A percentile compares a stretch with the other conserved stretches of the same genome.
These are phyloP conservation scores for Seriola dumerili DNA, from an alignment of 2,113 vertebrate species.

Conservation along the genomic window DNA sequence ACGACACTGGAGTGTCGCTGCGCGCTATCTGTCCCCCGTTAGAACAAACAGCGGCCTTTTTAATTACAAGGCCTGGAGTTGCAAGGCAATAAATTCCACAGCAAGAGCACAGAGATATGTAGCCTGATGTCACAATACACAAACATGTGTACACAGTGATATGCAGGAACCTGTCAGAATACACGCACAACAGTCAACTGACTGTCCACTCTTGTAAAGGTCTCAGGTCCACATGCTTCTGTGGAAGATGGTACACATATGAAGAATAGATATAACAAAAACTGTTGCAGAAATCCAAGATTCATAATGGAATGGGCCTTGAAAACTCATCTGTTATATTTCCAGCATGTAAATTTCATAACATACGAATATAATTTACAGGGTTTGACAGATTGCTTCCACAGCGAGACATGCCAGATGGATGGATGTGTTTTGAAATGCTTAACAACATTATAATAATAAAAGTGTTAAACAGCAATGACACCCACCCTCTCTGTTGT, in stretches of 20 bases:
- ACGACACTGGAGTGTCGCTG: constrained; percentile 47
- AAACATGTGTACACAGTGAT: constrained; percentile 5
- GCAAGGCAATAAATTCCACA: constrained; percentile 43
- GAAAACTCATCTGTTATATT: constrained; percentile 45
- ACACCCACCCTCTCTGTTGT: constrained; percentile 73
- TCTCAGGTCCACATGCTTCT: not conserved
- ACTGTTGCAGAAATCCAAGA: not conserved
- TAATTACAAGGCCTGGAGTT: constrained; percentile 62
- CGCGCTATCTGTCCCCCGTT: constrained; percentile 9
- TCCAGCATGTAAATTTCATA: constrained; percentile 37
- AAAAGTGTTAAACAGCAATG: constrained; percentile 73
- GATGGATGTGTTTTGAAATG: constrained; percentile 74
- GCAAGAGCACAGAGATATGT: constrained; percentile 21
- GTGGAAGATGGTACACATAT: not conserved
- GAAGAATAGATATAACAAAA: constrained; percentile 1
- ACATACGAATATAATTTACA: constrained; percentile 53
- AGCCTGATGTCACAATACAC: constrained; percentile 5
- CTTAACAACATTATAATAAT: constrained; percentile 78
- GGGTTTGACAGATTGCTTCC: constrained; percentile 67
- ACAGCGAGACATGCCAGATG: constrained; percentile 59
- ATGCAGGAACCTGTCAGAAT: constrained; percentile 8
- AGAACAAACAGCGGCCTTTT: constrained; percentile 64
- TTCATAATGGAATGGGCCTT: constrained; percentile 16
- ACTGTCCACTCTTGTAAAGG: constrained; percentile 1
- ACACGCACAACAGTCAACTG: not conserved